Base-by-base conservation (phyloP, 2,888 invertebrate species). In the Orthosia gothica region DNA sequence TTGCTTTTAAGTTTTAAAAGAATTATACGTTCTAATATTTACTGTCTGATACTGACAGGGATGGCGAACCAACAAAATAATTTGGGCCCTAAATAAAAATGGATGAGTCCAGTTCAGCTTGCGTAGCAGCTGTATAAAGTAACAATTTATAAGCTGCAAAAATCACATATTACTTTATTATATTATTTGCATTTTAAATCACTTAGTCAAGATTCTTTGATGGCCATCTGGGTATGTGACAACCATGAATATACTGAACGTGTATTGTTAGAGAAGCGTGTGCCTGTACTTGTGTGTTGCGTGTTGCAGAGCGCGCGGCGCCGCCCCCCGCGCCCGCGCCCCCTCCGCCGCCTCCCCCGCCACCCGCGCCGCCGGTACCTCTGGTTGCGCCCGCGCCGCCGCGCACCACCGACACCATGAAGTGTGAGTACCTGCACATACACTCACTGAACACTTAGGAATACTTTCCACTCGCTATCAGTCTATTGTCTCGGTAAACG, bases 321-420 rank as follows among this genome's bases (percentile, higher is more conserved):
- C 89, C 91, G 2, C 91, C 93, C 26, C 90, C 94, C 12, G 95
- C 96, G 13, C 95, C 94, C 18, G 70, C 71, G 47, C 94, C 95
- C 9, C 93, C 93, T 16, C 92, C 94, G 3, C 84, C 90, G 54
- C 89, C 91, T 0, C 89, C 90, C 20, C 92, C 93, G 5, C 90
- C 91, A 7, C 91, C 92, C 5, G 89, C 91, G 1, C 90, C 93
- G 32, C 90, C 94, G 12, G 95, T 96, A 16, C 94, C 93, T n/a
- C 12, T 5, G 16, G 1, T 94, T 94, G 23, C 93, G 0, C 89
- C 90, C 23, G 92, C 93, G 4, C 91, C 91, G 7, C 91, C 93
- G 0, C 77, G 66, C 11, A 89, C 91, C 54, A 93, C 93, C 2
- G 94, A 93, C 83, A 94, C 96, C 66, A 91, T 96, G 82, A 96